phyloP scores from a whole-genome alignment of 1,140 invertebrate species.

The Paralvinella palmiformis region DNA sequence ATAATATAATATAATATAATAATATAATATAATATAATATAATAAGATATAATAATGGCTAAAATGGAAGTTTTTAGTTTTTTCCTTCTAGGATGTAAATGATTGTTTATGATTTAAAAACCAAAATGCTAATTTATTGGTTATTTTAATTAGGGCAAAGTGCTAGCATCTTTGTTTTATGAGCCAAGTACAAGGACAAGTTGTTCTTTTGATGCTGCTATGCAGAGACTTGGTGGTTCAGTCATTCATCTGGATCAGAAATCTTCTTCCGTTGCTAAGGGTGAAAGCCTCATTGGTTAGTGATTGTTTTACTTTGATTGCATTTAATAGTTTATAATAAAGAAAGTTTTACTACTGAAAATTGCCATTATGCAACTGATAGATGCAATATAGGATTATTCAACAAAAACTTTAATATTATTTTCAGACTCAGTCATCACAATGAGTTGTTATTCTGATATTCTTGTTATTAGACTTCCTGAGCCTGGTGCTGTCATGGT shows the following conservation, averaged over 20 bases:
- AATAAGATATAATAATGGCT: no score
- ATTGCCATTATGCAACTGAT: no score
- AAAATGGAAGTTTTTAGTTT: no score
- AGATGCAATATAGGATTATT: no score
- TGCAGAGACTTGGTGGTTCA: constrained; percentile 87
- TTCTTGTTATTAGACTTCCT: constrained; percentile 90
- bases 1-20: no score
- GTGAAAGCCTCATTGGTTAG: constrained; percentile 82
- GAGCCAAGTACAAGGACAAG: constrained; percentile 94
- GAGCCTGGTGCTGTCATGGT: constrained; percentile 83
- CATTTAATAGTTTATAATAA: no score
- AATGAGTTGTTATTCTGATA: constrained; percentile 63
- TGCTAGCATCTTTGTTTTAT: constrained; percentile 95
- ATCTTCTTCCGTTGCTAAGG: constrained; percentile 91
- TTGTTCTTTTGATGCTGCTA: constrained; percentile 92
- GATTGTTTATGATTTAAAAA: no score
- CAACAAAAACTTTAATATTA: not conserved
- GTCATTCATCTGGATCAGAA: constrained; percentile 83
- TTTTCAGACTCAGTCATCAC: constrained; percentile 52
- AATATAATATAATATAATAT: no score
- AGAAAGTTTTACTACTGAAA: no score
- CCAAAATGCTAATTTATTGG: no score
- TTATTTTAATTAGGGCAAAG: constrained; percentile 64
- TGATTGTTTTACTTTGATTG: no score
- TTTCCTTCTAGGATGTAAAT: no score